These are phyloP conservation scores for Triplophysa yarkandensis DNA, from an alignment of 2,797 vertebrate genomes.

Conservation along the genomic window DNA sequence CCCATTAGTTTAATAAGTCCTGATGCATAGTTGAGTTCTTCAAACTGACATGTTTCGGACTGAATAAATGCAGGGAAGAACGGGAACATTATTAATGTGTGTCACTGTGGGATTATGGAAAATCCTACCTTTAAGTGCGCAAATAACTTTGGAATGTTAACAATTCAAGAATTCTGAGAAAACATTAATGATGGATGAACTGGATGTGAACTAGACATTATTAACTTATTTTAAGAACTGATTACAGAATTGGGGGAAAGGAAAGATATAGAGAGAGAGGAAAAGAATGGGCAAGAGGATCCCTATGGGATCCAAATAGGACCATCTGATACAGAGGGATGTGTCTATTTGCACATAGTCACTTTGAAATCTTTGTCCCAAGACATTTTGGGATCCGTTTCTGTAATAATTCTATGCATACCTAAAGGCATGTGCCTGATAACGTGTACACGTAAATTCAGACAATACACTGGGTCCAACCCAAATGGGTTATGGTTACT, in stretches of 20 bases:
- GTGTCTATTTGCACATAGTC: not conserved
- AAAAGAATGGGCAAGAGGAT: not conserved
- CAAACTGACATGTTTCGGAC: constrained; percentile 15
- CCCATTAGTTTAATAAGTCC: not conserved
- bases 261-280: not conserved
- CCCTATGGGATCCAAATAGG: not conserved
- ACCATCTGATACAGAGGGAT: not conserved
- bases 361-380: not conserved
- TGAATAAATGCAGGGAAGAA: constrained; percentile 23
- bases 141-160: constrained; percentile 36
- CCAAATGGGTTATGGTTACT: not conserved
- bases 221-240: constrained; percentile 1
- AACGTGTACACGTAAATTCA: not conserved
- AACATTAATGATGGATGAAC: constrained; percentile 35
- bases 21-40: not conserved
- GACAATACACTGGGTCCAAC: not conserved
- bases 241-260: constrained; percentile 5
- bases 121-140: constrained; percentile 34
- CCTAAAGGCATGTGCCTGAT: not conserved
- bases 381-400: constrained; percentile 22
- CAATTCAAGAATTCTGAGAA: constrained; percentile 40
- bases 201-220: constrained; percentile 11
- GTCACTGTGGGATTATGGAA: constrained; percentile 33
- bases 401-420: constrained; percentile 30
- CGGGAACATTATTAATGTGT: constrained; percentile 41